Base-by-base conservation (phyloP, 2,113 vertebrate genomes). In the Chloropsis cyanopogon region DNA sequence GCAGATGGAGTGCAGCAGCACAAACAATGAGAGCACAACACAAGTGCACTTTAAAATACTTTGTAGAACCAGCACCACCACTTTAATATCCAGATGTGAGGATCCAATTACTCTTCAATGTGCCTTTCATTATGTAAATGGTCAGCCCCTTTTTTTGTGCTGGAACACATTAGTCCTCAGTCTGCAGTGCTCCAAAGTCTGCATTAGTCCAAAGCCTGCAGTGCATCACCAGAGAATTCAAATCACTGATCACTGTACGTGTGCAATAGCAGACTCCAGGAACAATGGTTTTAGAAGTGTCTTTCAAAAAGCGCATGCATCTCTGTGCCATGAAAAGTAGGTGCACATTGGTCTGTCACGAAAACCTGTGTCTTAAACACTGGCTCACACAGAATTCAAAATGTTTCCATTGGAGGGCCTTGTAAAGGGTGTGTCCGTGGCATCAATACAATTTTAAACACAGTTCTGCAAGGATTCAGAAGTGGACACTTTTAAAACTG, bases 1-100 rank as follows among this genome's bases (percentile, higher is more conserved):
- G 91, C 97, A 97, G 97, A 95, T 93, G 97, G 96, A 93, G 94
- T 82, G 54, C 39, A 4, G 85, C 71, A 82, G 88, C 41, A 26
- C 93, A 83, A 86, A 86, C 72, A 86, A 66, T 18, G n/a, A 68
- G 49, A 73, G 68, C 81, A 63, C 61, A 28, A 71, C 33, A 52
- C 79, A 86, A 70, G 88, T 64, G 72, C n/a, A 88, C 66, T 96
- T 85, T 28, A 20, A 69, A 69, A 86, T 71, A 81, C 57, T 53
- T 50, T 89, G 66, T 75, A 82, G 85, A 95, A 94, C 46, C 37
- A 86, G 82, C 68, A 70, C 65, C 96, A 95, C 87, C 88, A 91
- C 71, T 75, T 56, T 60, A 83, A 86, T 63, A 95, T 68, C 93
- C 93, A 95, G 94, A 98, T 97, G 96, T 82, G 72, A 49, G 77